Conservation (phyloP, 2,113 vertebrate genomes). For the Raja brachyura region DNA sequence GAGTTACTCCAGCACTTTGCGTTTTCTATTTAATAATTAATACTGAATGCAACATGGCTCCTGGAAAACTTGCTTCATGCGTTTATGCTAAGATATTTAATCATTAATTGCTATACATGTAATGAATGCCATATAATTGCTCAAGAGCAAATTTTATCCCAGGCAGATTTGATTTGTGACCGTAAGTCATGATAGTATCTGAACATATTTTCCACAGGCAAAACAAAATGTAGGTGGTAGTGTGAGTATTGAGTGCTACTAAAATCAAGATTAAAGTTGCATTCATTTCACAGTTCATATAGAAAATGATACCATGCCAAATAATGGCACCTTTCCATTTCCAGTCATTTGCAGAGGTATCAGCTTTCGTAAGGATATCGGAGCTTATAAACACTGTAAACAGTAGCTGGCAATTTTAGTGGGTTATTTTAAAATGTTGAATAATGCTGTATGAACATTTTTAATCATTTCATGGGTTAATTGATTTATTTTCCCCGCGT, state of each 20-base stretch:
- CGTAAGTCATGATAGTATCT: not conserved
- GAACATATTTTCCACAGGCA: conserved; percentile 3
- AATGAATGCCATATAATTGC: not conserved
- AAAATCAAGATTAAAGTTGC: not conserved
- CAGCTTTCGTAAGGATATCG: not conserved
- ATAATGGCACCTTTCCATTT: conserved; percentile 1
- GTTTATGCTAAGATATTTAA: not conserved
- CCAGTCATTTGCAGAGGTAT: not conserved
- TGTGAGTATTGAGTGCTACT: not conserved
- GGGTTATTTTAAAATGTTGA: not conserved
- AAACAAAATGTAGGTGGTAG: not conserved
- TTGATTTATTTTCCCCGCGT: not conserved
- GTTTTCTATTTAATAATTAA: too few species aligned
- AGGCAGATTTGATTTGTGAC: conserved; percentile 11
- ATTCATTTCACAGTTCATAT: not conserved
- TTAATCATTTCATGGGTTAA: not conserved
- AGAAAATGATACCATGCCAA: not conserved
- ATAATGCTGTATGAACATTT: not conserved
- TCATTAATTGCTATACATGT: not conserved
- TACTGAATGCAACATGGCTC: not conserved
- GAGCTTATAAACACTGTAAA: not conserved
- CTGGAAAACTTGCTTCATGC: not conserved
- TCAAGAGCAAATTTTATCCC: not conserved
- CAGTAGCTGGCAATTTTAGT: not conserved
- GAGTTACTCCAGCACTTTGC: too few species aligned